Evolutionary conservation across 1,140 invertebrate species (phyloP).

Genomic region (Lethrus apterus): DNA sequence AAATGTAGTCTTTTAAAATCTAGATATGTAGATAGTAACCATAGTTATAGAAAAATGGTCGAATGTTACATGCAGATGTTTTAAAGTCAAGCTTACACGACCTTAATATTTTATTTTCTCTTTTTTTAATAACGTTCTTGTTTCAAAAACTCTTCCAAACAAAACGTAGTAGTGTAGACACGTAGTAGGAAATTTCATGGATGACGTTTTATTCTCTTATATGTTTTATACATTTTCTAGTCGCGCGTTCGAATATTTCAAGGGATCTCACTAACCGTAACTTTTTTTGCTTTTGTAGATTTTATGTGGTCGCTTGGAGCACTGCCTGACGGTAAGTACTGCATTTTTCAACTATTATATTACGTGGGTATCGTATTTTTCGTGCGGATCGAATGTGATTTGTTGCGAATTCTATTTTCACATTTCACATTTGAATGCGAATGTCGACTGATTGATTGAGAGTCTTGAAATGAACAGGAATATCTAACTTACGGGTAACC

Average conservation of each 20-base stretch:
- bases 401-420: no score
- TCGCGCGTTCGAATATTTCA: neutral
- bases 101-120: slow-evolving; percentile 1
- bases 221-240: neutral
- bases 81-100: no score
- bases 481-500: no score
- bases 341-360: no score
- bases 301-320: slow-evolving; percentile 97
- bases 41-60: slow-evolving; percentile 8
- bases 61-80: slow-evolving; percentile 16
- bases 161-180: slow-evolving; percentile 26
- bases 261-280: slow-evolving; percentile 6
- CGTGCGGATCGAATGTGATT: no score
- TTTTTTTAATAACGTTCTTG: slow-evolving; percentile 3
- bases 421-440: no score
- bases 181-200: slow-evolving; percentile 40
- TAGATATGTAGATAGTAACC: no score
- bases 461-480: no score
- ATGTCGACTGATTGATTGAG: no score
- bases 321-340: slow-evolving; percentile 87
- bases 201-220: slow-evolving; percentile 17
- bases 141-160: neutral
- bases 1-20: no score
- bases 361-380: neutral
- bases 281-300: slow-evolving; percentile 80